phyloP scores from a whole-genome alignment of 2,888 invertebrate species.

The Adelphocoris suturalis region DNA sequence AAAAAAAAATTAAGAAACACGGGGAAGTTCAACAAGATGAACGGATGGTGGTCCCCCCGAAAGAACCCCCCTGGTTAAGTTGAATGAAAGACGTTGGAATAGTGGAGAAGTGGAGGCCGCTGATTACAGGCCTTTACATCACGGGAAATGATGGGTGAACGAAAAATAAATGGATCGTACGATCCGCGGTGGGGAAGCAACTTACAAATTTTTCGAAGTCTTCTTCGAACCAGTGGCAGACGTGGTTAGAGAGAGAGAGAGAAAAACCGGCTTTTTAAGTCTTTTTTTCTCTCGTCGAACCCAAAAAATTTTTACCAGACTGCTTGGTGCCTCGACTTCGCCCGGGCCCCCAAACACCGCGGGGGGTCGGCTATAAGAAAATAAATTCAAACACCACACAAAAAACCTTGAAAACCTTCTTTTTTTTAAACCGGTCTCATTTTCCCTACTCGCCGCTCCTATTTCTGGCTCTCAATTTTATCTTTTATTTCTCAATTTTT shows the following conservation, averaged over 20 bases:
- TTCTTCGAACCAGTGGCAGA: conserved; percentile 5
- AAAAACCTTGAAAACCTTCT: background rate
- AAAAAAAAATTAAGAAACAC: too few species aligned
- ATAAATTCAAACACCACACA: conserved; percentile 1
- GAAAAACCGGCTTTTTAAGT: background rate
- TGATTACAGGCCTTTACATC: conserved; percentile 39
- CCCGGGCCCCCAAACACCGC: background rate
- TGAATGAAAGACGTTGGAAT: background rate
- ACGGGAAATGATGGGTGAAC: conserved; percentile 12
- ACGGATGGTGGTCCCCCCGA: conserved; percentile 5
- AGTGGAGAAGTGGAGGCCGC: background rate
- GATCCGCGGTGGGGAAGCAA: background rate
- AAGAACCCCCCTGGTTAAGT: background rate
- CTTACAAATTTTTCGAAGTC: background rate
- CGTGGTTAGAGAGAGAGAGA: background rate
- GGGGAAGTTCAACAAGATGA: conserved; percentile 28
- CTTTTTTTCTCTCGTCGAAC: background rate
- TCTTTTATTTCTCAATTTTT: conserved; percentile 20
- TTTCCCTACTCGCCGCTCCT: conserved; percentile 30
- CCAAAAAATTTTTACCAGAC: conserved; percentile 12
- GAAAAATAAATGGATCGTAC: conserved; percentile 24
- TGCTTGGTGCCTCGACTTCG: conserved; percentile 6
- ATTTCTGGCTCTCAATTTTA: conserved; percentile 8
- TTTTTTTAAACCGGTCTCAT: conserved; percentile 14
- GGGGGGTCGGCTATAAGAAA: conserved; percentile 11